These are phyloP conservation scores for Melanogrammus aeglefinus DNA, from an alignment of 2,797 vertebrate genomes.

Conservation along the genomic window DNA sequence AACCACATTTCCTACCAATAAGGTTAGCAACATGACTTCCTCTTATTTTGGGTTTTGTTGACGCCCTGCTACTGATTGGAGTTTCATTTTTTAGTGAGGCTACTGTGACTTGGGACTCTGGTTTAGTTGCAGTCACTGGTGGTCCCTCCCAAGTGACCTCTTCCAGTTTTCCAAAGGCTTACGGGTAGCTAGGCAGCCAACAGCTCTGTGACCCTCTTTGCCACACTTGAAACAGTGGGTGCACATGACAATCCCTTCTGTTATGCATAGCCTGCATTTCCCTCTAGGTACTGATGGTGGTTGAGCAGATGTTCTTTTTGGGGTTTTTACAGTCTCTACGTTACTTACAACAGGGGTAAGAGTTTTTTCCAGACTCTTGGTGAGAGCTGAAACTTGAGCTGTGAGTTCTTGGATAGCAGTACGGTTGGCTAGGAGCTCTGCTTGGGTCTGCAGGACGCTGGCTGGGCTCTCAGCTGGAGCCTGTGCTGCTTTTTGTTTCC, in stretches of 20 bases:
- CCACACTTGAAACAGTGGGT: too few species aligned
- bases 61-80: neutral
- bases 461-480: constrained; percentile 4
- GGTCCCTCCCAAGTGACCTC: constrained; percentile 20
- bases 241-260: too few species aligned
- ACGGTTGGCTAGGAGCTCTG: constrained; percentile 23
- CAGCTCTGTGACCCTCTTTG: too few species aligned
- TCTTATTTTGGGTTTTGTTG: neutral
- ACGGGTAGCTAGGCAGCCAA: too few species aligned
- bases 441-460: constrained; percentile 6
- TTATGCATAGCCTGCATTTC: too few species aligned
- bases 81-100: neutral
- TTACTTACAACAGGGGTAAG: too few species aligned
- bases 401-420: constrained; percentile 25
- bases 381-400: constrained; percentile 21
- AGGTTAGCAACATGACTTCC: neutral
- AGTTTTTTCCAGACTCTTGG: constrained; percentile 22
- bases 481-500: neutral
- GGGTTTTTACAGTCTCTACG: too few species aligned
- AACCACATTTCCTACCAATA: constrained; percentile 17
- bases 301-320: too few species aligned
- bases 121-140: constrained; percentile 19
- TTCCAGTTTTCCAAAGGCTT: too few species aligned
- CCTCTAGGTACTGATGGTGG: too few species aligned
- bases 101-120: neutral